Percentiles rank a stretch among this genome's conserved stretches.
Conservation (phyloP, 2,113 vertebrate species). For the Nannospalax galili region DNA sequence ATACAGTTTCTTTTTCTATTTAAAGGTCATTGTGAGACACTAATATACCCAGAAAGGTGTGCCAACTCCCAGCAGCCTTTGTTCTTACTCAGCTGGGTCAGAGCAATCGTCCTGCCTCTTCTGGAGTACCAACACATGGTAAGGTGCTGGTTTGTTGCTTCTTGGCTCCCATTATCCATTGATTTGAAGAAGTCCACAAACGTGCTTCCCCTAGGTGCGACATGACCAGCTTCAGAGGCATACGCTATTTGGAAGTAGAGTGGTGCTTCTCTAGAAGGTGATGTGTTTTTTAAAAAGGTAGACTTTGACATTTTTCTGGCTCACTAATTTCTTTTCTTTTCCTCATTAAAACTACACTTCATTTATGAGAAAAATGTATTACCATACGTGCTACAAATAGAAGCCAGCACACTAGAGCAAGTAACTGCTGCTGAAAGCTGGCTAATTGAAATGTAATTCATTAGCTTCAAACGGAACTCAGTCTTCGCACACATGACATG, state of each 20-base stretch:
- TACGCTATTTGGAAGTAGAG: constrained; percentile 38
- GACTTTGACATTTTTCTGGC: constrained; percentile 71
- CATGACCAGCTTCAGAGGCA: constrained; percentile 20
- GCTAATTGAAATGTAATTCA: constrained; percentile 74
- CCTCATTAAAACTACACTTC: constrained; percentile 65
- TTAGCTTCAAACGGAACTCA: constrained; percentile 62
- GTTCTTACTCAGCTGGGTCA: not conserved
- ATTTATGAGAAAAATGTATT: constrained; percentile 70
- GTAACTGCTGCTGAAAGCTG: constrained; percentile 59
- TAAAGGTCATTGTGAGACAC: not conserved
- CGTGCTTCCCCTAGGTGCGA: not conserved
- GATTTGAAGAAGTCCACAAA: not conserved
- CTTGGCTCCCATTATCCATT: not conserved
- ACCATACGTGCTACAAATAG: constrained; percentile 72
- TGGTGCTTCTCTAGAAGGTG: constrained; percentile 54
- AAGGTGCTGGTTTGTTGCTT: not conserved
- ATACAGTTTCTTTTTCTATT: not conserved
- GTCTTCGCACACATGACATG: not conserved
- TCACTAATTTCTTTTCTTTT: constrained; percentile 72
- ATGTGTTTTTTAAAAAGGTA: constrained; percentile 41
- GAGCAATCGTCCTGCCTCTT: not conserved
- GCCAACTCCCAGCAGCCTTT: not conserved
- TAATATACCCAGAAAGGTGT: not conserved
- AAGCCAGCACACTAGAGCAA: constrained; percentile 70
- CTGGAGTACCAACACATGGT: not conserved